phyloP scores from a whole-genome alignment of 2,888 invertebrate species.

The Monopis laevigella region DNA sequence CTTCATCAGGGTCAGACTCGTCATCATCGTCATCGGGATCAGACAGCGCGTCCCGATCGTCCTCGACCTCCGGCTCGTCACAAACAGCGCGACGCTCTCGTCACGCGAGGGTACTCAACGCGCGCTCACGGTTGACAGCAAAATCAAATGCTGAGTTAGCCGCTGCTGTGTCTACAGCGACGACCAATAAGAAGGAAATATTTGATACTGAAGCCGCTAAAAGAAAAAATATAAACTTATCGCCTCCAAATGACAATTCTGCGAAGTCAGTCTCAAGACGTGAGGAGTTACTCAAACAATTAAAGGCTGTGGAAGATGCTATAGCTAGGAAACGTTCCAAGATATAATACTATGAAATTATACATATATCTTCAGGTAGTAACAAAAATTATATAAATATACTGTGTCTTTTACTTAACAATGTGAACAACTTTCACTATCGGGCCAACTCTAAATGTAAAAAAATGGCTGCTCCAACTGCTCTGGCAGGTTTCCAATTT shows the following conservation, averaged over 20 bases:
- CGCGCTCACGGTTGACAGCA: constrained; percentile 22
- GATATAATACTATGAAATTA: too few relatives aligned
- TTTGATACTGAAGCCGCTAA: constrained; percentile 28
- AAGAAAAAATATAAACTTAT: constrained; percentile 57
- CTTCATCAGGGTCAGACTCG: too few relatives aligned
- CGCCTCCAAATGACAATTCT: constrained; percentile 51
- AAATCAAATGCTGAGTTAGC: constrained; percentile 43
- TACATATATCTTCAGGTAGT: too few relatives aligned
- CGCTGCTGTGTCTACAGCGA: constrained; percentile 35
- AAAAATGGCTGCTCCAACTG: too few relatives aligned
- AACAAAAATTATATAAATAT: too few relatives aligned
- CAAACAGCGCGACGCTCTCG: constrained; percentile 45
- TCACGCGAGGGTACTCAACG: constrained; percentile 50
- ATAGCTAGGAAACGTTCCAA: constrained; percentile 97
- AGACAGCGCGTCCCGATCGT: constrained; percentile 58
- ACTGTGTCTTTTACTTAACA: too few relatives aligned
- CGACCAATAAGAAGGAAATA: constrained; percentile 47
- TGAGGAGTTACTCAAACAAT: constrained; percentile 93
- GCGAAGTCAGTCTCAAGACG: constrained; percentile 84
- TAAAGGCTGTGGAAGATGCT: constrained; percentile 97
- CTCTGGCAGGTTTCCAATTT: too few relatives aligned
- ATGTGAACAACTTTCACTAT: too few relatives aligned
- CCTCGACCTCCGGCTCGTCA: constrained; percentile 51
- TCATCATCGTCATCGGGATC: constrained; percentile 58
- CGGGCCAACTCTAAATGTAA: too few relatives aligned